Base-by-base conservation (phyloP, 2,888 invertebrate genomes). In the Perithous albicinctus region DNA sequence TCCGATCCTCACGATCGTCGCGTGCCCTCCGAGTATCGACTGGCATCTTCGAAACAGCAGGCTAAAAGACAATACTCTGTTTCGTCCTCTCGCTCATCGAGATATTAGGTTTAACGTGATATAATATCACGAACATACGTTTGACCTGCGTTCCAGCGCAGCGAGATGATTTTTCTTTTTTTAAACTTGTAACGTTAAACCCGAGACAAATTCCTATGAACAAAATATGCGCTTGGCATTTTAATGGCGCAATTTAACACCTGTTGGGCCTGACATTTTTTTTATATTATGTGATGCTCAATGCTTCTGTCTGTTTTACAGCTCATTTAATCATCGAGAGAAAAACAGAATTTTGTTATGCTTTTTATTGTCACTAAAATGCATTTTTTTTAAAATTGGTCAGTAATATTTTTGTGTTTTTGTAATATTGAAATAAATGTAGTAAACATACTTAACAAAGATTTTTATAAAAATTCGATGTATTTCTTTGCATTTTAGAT, bases 61-160 rank as follows among this genome's bases (percentile, higher is more conserved):
- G 15, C n/a, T n/a, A 15, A 15, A 15, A 43, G n/a, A 15, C n/a
- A n/a, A 43, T 3, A n/a, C n/a, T 43, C 15, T 43, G 43, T n/a
- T n/a, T n/a, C n/a, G 43, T 43, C 43, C 51, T 51, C 10, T 51
- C 10, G 51, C 23, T 10, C 12, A 23, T 10, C 51, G 10, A 8
- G 51, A n/a, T 51, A 51, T 51, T 23, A 23, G 8, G 20, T 51
- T 51, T 23, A 23, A 8, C 10, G 10, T 51, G 51, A 20, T 51
- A 51, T 51, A 23, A 51, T 51, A 51, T 51, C 51, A 10, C 51
- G 10, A 18, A 51, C 51, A 23, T 23, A 23, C 23, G 20, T 51
- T 23, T 51, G 23, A 51, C 51, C 51, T 51, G 51, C 23, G 20
- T 23, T 51, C 51, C 51, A 51, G 10, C 51, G 23, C 23, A 51